A percentile compares a stretch with the other conserved stretches of the same genome.
These are phyloP conservation scores for Limnephilus lunatus DNA, from an alignment of 2,888 invertebrate genomes.

Conservation along the genomic window DNA sequence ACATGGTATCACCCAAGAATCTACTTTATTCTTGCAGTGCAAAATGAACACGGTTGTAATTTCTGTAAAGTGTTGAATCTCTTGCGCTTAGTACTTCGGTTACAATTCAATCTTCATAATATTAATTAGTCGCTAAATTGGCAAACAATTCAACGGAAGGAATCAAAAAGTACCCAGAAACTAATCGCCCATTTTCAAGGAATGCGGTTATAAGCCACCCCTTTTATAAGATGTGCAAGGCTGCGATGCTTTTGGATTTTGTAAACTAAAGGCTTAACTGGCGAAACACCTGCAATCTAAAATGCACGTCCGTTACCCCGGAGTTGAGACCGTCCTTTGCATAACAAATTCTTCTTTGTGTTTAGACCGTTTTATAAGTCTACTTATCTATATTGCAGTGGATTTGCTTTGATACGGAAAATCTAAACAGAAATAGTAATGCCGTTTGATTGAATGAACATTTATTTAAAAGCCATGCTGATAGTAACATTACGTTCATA, in stretches of 20 bases:
- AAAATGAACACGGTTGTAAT: constrained; percentile 7
- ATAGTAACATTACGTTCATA: neutral
- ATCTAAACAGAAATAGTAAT: neutral
- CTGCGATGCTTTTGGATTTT: neutral
- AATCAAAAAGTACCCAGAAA: neutral
- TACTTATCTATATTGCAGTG: neutral
- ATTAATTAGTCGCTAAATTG: neutral
- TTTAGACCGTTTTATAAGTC: constrained; percentile 20
- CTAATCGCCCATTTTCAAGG: neutral
- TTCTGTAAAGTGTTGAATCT: constrained; percentile 9
- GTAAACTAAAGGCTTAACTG: constrained; percentile 16
- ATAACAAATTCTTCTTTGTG: constrained; percentile 57
- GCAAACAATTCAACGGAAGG: neutral
- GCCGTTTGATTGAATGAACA: neutral
- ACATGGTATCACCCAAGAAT: neutral
- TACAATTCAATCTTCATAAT: neutral
- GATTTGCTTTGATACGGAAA: neutral
- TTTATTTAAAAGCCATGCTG: neutral
- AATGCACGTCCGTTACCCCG: constrained; percentile 56
- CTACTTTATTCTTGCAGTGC: neutral
- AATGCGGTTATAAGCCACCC: neutral
- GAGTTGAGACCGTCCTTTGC: constrained; percentile 50
- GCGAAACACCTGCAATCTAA: constrained; percentile 55
- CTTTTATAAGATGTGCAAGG: neutral
- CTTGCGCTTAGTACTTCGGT: neutral